Evolutionary conservation across 2,888 invertebrate species (phyloP).

Genomic region (Eupithecia insigniata): DNA sequence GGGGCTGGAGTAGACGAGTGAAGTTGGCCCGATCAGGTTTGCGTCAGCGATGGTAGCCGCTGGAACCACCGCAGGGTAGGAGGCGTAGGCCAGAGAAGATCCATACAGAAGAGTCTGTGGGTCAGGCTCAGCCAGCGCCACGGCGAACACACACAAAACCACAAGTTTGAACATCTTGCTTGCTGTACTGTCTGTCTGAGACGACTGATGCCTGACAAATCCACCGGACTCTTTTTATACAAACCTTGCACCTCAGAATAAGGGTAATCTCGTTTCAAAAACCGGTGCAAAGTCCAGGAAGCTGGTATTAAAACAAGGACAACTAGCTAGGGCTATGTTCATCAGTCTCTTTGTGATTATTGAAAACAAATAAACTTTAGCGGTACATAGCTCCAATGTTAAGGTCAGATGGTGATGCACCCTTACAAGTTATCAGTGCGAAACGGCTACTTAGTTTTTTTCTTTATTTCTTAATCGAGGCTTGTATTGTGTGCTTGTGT

Average conservation of each 20-base stretch:
- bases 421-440: slow-evolving; percentile 23
- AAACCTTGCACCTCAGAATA: slow-evolving; percentile 56
- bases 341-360: slow-evolving; percentile 51
- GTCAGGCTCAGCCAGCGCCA: slow-evolving; percentile 74
- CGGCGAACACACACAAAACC: slow-evolving; percentile 83
- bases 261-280: slow-evolving; percentile 65
- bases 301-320: slow-evolving; percentile 66
- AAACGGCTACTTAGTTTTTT: slow-evolving; percentile 29
- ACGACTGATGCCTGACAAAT: slow-evolving; percentile 62
- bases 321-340: slow-evolving; percentile 53
- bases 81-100: slow-evolving; percentile 35
- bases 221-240: slow-evolving; percentile 62
- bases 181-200: slow-evolving; percentile 51
- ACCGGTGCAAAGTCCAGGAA: slow-evolving; percentile 71
- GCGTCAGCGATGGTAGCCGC: slow-evolving; percentile 67
- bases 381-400: slow-evolving; percentile 38
- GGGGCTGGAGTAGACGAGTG: slow-evolving; percentile 54
- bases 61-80: slow-evolving; percentile 56
- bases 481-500: slow-evolving; percentile 2
- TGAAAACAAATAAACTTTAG: slow-evolving; percentile 38
- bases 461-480: slow-evolving; percentile 31
- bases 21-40: slow-evolving; percentile 41
- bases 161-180: slow-evolving; percentile 77
- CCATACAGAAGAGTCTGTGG: slow-evolving; percentile 31
- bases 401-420: slow-evolving; percentile 43